Conservation (phyloP, 2,797 vertebrate genomes). For the Sebastes steindachneri region DNA sequence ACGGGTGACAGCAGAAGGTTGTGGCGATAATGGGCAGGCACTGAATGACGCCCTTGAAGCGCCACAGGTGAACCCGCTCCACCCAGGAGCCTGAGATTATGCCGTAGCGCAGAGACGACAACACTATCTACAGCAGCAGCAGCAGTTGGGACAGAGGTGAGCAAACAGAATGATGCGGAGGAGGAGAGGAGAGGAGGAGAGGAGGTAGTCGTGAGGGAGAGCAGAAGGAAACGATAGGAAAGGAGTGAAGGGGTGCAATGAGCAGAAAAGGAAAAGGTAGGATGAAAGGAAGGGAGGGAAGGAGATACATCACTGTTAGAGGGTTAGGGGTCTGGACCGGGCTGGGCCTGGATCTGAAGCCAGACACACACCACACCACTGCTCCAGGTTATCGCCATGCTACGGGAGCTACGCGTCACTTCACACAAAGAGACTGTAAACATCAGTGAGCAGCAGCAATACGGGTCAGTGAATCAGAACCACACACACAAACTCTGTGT, state of each 20-base stretch:
- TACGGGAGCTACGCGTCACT: slow-evolving; percentile 22
- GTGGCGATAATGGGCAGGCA: slow-evolving; percentile 84
- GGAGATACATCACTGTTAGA: slow-evolving; percentile 79
- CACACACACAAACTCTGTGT: slow-evolving; percentile 8
- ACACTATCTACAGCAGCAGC: slow-evolving; percentile 81
- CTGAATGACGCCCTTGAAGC: slow-evolving; percentile 81
- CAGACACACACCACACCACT: slow-evolving; percentile 61
- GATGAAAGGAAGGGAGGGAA: slow-evolving; percentile 64
- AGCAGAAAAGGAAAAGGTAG: slow-evolving; percentile 27
- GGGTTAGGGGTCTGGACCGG: slow-evolving; percentile 65
- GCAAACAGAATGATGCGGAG: slow-evolving; percentile 42
- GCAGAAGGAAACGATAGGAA: background rate
- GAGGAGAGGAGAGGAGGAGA: slow-evolving; percentile 15
- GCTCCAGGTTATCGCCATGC: slow-evolving; percentile 48
- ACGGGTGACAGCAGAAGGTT: slow-evolving; percentile 86
- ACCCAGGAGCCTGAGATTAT: slow-evolving; percentile 85
- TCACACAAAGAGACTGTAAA: slow-evolving; percentile 29
- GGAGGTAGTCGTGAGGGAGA: background rate
- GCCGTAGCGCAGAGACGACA: slow-evolving; percentile 85
- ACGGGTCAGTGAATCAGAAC: slow-evolving; percentile 19
- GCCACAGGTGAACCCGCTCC: slow-evolving; percentile 83
- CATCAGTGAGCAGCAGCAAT: slow-evolving; percentile 22
- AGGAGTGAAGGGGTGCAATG: background rate
- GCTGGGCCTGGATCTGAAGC: slow-evolving; percentile 61
- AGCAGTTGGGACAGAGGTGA: slow-evolving; percentile 59